Conservation (phyloP, 1,140 invertebrate species). For the Drosophila nigrodunni region DNA sequence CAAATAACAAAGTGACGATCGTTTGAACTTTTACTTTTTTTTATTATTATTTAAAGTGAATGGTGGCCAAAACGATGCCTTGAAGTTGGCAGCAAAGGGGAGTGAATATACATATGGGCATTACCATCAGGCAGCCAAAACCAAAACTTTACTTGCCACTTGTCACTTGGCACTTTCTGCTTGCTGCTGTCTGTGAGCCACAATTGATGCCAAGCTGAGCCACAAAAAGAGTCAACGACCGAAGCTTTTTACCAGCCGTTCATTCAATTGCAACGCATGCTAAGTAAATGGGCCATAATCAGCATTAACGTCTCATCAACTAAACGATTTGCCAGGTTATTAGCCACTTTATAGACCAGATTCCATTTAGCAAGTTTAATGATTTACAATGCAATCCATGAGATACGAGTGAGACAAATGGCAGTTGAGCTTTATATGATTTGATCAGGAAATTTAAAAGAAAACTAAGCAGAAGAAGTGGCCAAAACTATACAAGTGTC, state of each 20-base stretch:
- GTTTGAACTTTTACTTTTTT: conserved; percentile 56
- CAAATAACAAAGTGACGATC: conserved; percentile 16
- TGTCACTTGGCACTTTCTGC: background rate
- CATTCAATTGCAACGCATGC: conserved; percentile 34
- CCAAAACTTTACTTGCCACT: background rate
- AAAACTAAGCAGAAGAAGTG: too few relatives aligned
- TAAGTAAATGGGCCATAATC: conserved; percentile 58
- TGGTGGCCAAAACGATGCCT: conserved; percentile 31
- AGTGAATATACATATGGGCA: conserved; percentile 20
- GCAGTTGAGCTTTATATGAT: too few relatives aligned
- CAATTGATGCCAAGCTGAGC: conserved; percentile 28
- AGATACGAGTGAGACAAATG: background rate
- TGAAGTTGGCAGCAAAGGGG: conserved; percentile 22
- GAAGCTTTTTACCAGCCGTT: conserved; percentile 13
- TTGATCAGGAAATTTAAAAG: too few relatives aligned
- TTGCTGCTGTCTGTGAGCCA: background rate
- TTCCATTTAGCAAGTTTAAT: conserved; percentile 18
- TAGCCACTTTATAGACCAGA: conserved; percentile 57
- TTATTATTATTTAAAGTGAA: conserved; percentile 27
- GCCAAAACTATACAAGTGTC: background rate
- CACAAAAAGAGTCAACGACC: conserved; percentile 44
- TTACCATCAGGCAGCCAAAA: conserved; percentile 2
- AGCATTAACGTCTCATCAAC: conserved; percentile 44
- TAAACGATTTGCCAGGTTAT: conserved; percentile 36
- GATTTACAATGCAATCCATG: background rate